These are phyloP conservation scores for Lindbergichthys nudifrons DNA, from an alignment of 2,797 vertebrate species.

Conservation along the genomic window DNA sequence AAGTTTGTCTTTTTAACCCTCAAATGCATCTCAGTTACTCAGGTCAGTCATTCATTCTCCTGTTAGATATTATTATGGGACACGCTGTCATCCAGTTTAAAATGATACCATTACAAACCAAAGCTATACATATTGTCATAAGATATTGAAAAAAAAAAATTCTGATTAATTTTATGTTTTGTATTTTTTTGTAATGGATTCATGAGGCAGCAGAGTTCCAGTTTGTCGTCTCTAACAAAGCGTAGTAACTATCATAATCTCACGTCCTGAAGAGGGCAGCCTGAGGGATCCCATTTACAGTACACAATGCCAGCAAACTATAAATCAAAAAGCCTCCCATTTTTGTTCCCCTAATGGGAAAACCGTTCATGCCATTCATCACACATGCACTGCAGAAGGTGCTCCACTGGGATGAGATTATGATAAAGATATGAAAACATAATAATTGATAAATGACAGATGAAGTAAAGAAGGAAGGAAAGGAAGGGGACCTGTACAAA, in stretches of 20 bases:
- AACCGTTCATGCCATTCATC: slow-evolving; percentile 54
- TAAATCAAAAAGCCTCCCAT: slow-evolving; percentile 61
- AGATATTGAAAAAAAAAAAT: background rate
- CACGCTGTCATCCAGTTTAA: slow-evolving; percentile 1
- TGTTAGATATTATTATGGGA: background rate
- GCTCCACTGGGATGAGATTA: slow-evolving; percentile 32
- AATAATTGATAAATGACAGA: slow-evolving; percentile 40
- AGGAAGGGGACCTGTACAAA: background rate
- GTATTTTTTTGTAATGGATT: background rate
- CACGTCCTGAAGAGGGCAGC: slow-evolving; percentile 36
- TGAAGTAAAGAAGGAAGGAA: background rate
- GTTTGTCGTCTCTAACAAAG: slow-evolving; percentile 1
- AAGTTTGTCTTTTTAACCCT: slow-evolving; percentile 29
- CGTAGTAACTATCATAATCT: slow-evolving; percentile 14
- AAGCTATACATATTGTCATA: background rate
- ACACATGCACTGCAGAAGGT: slow-evolving; percentile 7
- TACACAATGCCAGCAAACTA: slow-evolving; percentile 36
- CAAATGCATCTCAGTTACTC: slow-evolving; percentile 1
- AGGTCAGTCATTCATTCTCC: slow-evolving; percentile 2
- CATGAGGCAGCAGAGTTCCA: background rate
- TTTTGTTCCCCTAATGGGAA: slow-evolving; percentile 45
- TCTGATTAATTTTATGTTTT: background rate
- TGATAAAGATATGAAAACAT: slow-evolving; percentile 41
- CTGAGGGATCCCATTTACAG: slow-evolving; percentile 50
- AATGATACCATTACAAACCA: background rate